These are phyloP conservation scores for Parauchenoglanis punctatus DNA, from an alignment of 2,797 vertebrate species.

Conservation along the genomic window DNA sequence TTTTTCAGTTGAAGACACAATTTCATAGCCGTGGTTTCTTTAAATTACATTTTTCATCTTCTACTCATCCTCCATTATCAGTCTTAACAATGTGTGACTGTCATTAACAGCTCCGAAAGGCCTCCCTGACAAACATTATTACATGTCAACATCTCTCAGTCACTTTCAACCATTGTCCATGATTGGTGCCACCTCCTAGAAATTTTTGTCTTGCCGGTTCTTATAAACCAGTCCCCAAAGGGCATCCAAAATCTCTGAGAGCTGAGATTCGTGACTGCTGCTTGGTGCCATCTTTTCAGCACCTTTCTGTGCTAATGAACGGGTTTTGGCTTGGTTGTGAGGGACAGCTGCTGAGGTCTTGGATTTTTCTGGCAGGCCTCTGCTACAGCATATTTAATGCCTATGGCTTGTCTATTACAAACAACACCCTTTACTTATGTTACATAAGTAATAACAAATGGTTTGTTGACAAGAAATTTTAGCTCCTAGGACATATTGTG, in stretches of 20 bases:
- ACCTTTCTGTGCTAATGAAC: slow-evolving; percentile 17
- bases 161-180: neutral
- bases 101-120: neutral
- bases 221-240: neutral
- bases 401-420: slow-evolving; percentile 9
- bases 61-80: neutral
- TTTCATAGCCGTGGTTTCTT: neutral
- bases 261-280: neutral
- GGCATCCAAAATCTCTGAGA: slow-evolving; percentile 7
- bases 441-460: slow-evolving; percentile 12
- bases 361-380: slow-evolving; percentile 20
- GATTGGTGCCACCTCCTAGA: neutral
- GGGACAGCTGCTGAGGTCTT: slow-evolving; percentile 37
- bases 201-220: neutral
- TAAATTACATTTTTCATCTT: slow-evolving; percentile 2
- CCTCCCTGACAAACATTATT: neutral
- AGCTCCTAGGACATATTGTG: neutral
- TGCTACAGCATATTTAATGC: neutral
- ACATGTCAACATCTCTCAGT: neutral
- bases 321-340: slow-evolving; percentile 18
- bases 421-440: slow-evolving; percentile 16
- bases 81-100: neutral
- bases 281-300: slow-evolving; percentile 38
- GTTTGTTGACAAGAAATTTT: neutral
- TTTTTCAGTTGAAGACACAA: neutral